Base-by-base conservation (phyloP, 1,140 invertebrate species). In the Tetranychus cinnabarinus region DNA sequence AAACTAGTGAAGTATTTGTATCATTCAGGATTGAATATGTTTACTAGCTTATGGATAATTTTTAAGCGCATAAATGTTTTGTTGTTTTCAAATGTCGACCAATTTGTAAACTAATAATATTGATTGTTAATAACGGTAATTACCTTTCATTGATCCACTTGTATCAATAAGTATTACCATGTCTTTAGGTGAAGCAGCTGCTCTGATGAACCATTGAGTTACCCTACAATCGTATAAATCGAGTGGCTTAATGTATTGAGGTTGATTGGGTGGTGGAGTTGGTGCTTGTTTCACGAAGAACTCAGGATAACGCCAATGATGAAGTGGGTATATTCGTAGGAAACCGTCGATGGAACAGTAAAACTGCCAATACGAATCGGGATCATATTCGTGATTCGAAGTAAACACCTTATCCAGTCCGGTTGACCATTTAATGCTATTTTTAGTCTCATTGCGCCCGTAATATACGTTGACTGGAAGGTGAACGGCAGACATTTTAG, bases 111-210 rank as follows among this genome's bases (percentile, higher is more conserved):
- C 4, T 52, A 4, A 52, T n/a, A 1, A 23, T 52, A 67, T 23
- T 23, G 10, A 42, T 42, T 42, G 39, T 42, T 42, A 42, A 42
- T 1, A 80, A 6, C 95, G 23, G 23, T 23, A 23, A 13, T 88
- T 80, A 6, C 95, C 95, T 34, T 82, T 85, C 96, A 99, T 99
- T 13, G 92, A 97, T 23, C 95, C 96, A 61, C 88, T 77, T 37
- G 88, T 81, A 70, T 99, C 96, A 50, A 99, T 77, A 34, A 99
- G 74, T 63, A 99, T 93, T 33, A 99, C 80, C 64, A 98, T 82
- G 70, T 98, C 92, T 73, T 98, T 98, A 10, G 91, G 90, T 66
- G 89, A 92, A 0, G 91, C 93, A 0, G 93, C 88, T 2, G 93
- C 92, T 73, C 93, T 85, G 63, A 97, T 92, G 71, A 92, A 98